Evolutionary conservation across 2,888 invertebrate genomes (phyloP).

Genomic region (Anarsia innoxiella): DNA sequence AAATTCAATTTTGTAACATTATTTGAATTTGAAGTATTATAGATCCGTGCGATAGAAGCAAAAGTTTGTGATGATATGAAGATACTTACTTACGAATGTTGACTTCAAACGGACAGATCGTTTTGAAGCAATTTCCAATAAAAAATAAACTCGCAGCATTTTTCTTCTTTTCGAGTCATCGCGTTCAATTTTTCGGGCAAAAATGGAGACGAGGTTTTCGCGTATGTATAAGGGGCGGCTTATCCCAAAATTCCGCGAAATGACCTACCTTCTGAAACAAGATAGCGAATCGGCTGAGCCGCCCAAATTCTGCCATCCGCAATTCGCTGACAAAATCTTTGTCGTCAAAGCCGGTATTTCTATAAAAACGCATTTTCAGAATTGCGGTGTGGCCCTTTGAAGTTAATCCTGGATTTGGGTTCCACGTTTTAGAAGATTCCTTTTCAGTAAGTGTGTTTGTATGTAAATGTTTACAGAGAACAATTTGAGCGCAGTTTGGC

Average conservation of each 20-base stretch:
- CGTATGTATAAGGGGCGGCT: slow-evolving; percentile 8
- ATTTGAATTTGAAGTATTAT: too few relatives aligned
- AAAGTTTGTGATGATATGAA: too few relatives aligned
- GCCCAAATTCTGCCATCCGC: slow-evolving; percentile 40
- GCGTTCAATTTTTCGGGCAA: slow-evolving; percentile 2
- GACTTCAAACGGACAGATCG: too few relatives aligned
- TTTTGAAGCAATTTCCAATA: too few relatives aligned
- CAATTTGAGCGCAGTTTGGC: slow-evolving; percentile 33
- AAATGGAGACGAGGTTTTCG: neutral
- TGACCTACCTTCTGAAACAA: slow-evolving; percentile 44
- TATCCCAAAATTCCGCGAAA: slow-evolving; percentile 33
- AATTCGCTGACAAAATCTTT: slow-evolving; percentile 58
- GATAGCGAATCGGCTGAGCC: slow-evolving; percentile 45
- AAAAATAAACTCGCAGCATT: neutral
- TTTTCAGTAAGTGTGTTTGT: slow-evolving; percentile 26
- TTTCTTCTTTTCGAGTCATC: neutral
- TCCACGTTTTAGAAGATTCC: slow-evolving; percentile 22
- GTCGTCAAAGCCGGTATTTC: slow-evolving; percentile 60
- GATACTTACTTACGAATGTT: too few relatives aligned
- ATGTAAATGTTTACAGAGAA: slow-evolving; percentile 27
- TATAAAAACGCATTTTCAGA: slow-evolving; percentile 69
- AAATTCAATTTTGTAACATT: too few relatives aligned
- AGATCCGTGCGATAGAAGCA: too few relatives aligned
- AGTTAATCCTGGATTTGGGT: slow-evolving; percentile 64
- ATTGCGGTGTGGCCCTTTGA: slow-evolving; percentile 59